Conservation (phyloP, 2,888 invertebrate species). For the Cantharis nigra region DNA sequence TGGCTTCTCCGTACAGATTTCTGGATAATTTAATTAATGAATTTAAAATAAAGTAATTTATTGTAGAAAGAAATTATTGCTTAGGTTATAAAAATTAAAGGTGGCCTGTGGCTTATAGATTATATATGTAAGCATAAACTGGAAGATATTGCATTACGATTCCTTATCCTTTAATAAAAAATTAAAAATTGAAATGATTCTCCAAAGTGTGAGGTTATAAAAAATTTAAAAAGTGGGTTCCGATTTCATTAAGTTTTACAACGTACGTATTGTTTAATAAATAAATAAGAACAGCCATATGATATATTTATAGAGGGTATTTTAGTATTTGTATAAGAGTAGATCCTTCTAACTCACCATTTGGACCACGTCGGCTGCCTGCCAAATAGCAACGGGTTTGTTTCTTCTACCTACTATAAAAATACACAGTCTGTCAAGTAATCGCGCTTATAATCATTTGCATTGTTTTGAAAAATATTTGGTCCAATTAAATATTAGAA, state of each 20-base stretch:
- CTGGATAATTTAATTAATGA: not conserved
- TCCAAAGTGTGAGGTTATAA: not conserved
- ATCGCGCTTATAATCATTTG: constrained; percentile 40
- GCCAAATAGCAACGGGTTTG: constrained; percentile 44
- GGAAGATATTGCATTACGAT: not conserved
- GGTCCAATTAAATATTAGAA: constrained; percentile 13
- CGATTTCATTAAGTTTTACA: constrained; percentile 20
- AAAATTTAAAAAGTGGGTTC: not conserved
- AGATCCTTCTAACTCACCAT: constrained; percentile 32
- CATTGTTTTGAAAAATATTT: constrained; percentile 27
- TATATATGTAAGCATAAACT: not conserved
- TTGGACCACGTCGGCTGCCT: constrained; percentile 40
- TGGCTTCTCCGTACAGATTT: constrained; percentile 13
- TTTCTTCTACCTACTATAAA: constrained; percentile 46
- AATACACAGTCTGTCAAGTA: constrained; percentile 50
- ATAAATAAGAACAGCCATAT: constrained; percentile 38
- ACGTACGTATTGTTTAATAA: constrained; percentile 38
- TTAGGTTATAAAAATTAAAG: not conserved
- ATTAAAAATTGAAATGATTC: not conserved
- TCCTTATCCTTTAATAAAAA: not conserved
- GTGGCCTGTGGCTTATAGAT: not conserved
- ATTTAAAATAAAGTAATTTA: not conserved
- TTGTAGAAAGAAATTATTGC: not conserved
- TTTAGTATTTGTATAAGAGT: constrained; percentile 40
- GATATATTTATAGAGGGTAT: constrained; percentile 40